These are phyloP conservation scores for Gorsachius goisagi DNA, from an alignment of 2,113 vertebrate genomes.

Conservation along the genomic window DNA sequence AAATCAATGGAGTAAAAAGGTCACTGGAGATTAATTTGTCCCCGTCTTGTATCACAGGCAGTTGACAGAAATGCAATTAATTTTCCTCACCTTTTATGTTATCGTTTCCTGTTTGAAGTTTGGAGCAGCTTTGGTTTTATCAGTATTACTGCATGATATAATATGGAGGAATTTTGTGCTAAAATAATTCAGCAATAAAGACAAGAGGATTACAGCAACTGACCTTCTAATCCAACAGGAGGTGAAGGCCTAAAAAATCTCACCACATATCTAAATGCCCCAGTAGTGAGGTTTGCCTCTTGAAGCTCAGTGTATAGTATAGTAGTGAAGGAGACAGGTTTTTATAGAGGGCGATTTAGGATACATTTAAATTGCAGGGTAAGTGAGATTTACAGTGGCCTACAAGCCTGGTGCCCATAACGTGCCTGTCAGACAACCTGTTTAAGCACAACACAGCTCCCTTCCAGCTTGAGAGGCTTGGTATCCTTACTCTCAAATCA, in stretches of 20 bases:
- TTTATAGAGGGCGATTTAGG: not conserved
- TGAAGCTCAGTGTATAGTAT: not conserved
- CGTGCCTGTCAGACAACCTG: accelerated
- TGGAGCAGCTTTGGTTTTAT: not conserved
- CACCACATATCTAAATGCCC: not conserved
- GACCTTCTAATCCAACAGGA: not conserved
- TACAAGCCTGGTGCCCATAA: not conserved
- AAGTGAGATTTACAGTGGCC: not conserved
- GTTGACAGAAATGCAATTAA: not conserved
- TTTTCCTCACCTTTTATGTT: not conserved
- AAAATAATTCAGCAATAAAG: not conserved
- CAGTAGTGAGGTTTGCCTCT: not conserved
- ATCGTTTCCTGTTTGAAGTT: not conserved
- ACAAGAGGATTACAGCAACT: not conserved
- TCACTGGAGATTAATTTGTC: not conserved
- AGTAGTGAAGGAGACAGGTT: not conserved
- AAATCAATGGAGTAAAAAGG: not conserved
- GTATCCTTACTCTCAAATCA: not conserved
- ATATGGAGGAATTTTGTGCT: not conserved
- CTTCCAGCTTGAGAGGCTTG: not conserved
- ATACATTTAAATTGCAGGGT: not conserved
- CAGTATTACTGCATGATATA: not conserved
- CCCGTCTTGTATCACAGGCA: not conserved
- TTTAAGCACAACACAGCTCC: not conserved
- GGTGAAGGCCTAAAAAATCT: not conserved